phyloP scores from a whole-genome alignment of 2,797 vertebrate species.

The Acanthurus lineatus region DNA sequence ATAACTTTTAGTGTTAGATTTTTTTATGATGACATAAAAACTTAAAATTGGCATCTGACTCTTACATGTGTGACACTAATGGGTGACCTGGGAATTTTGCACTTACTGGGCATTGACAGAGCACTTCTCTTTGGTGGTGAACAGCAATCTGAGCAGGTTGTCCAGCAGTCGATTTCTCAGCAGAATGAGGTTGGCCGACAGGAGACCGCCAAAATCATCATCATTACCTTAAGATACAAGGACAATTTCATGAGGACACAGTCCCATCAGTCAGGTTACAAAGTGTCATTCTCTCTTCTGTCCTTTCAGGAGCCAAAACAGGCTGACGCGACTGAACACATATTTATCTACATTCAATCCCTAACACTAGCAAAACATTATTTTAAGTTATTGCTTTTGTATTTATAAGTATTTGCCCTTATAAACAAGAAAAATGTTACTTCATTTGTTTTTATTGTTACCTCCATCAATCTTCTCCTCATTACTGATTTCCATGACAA shows the following conservation, averaged over 20 bases:
- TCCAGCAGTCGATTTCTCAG: slow-evolving; percentile 95
- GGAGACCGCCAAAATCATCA: slow-evolving; percentile 94
- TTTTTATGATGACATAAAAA: neutral
- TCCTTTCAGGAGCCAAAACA: neutral
- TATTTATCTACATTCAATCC: neutral
- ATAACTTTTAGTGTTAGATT: neutral
- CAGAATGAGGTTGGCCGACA: slow-evolving; percentile 95
- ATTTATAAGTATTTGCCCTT: neutral
- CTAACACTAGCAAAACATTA: neutral
- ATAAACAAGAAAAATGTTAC: neutral
- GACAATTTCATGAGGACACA: neutral
- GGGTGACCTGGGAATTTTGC: neutral
- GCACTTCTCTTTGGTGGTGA: slow-evolving; percentile 95
- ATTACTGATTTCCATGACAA: slow-evolving; percentile 95
- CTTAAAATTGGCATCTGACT: neutral
- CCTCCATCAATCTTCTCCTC: slow-evolving; percentile 96
- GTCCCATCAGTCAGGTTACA: neutral
- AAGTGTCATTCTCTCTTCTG: neutral
- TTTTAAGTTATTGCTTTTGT: neutral
- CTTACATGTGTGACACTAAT: neutral
- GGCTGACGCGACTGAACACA: neutral
- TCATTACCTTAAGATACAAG: slow-evolving; percentile 85
- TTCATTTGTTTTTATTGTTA: slow-evolving; percentile 62
- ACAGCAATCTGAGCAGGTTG: slow-evolving; percentile 93
- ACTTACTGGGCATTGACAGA: slow-evolving; percentile 95